Conservation (phyloP, 2,113 vertebrate species). For the Atherinomorus stipes region DNA sequence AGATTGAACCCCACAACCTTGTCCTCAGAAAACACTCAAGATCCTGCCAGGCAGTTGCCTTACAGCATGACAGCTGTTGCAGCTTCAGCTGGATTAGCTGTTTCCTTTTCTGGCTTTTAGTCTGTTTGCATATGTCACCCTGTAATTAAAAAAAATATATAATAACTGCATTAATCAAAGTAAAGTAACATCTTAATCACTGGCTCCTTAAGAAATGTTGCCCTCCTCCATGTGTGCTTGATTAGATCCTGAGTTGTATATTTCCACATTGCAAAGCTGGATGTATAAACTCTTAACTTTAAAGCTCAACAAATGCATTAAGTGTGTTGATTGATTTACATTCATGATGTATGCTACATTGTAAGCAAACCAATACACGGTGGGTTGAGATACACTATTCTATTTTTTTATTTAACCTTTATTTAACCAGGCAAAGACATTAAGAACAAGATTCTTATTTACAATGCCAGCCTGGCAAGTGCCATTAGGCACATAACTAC, state of each 20-base stretch:
- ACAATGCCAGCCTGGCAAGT: no score
- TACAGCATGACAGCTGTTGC: conserved; percentile 44
- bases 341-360: not conserved
- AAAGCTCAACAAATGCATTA: not conserved
- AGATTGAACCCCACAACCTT: conserved; percentile 23
- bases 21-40: conserved; percentile 45
- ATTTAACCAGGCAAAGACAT: no score
- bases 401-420: no score
- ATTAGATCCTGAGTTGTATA: not conserved
- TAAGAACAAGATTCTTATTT: no score
- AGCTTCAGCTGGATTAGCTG: conserved; percentile 56
- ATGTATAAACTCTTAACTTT: not conserved
- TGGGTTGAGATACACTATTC: no score
- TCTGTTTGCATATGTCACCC: not conserved
- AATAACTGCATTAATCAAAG: not conserved
- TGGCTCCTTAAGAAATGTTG: not conserved
- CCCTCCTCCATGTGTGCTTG: not conserved
- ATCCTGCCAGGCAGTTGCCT: conserved; percentile 39
- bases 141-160: not conserved
- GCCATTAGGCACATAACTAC: no score
- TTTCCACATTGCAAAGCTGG: not conserved
- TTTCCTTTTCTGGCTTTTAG: conserved; percentile 4
- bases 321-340: not conserved
- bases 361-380: no score
- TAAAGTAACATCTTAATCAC: not conserved